Conservation (phyloP, 2,888 invertebrate species). For the Galerucella calmariensis region DNA sequence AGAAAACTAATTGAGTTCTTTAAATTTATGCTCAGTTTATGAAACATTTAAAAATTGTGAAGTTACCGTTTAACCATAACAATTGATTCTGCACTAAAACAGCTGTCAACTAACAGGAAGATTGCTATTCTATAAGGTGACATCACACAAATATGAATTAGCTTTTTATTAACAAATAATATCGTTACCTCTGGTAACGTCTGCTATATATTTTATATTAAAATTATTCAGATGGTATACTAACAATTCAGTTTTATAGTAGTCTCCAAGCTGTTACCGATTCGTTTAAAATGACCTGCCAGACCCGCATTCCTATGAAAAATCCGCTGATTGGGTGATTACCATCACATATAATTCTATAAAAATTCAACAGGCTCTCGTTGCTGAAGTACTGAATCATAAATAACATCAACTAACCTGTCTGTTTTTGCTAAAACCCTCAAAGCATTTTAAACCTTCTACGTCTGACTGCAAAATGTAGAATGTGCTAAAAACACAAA, state of each 20-base stretch:
- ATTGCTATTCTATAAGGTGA: too few relatives aligned
- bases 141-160: too few relatives aligned
- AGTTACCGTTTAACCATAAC: too few relatives aligned
- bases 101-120: too few relatives aligned
- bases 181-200: neutral
- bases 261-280: neutral
- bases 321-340: neutral
- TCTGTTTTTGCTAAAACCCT: neutral
- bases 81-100: too few relatives aligned
- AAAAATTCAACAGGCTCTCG: neutral
- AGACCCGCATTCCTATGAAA: slow-evolving; percentile 1
- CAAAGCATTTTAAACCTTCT: neutral
- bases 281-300: neutral
- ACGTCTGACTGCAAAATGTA: neutral
- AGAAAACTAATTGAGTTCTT: too few relatives aligned
- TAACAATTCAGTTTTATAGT: neutral
- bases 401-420: neutral
- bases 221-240: neutral
- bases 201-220: neutral
- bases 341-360: slow-evolving; percentile 5
- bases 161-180: neutral
- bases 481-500: neutral
- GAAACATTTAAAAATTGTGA: too few relatives aligned
- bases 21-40: too few relatives aligned
- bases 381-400: slow-evolving; percentile 4